These are phyloP conservation scores for Thripadectes ignobilis DNA, from an alignment of 2,797 vertebrate species.

Conservation along the genomic window DNA sequence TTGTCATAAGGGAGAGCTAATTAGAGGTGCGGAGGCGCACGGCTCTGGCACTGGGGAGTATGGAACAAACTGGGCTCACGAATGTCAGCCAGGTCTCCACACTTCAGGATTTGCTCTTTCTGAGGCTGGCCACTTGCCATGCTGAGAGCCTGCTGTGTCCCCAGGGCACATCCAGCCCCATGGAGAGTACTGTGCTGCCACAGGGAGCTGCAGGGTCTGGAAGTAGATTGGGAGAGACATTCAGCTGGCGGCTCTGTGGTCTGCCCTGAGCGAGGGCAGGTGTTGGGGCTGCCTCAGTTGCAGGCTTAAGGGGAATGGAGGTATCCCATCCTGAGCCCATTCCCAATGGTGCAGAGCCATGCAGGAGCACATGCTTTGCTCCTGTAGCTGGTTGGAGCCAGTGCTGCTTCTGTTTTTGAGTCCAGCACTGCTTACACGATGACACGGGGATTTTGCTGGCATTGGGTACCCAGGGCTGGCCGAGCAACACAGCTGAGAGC, in stretches of 20 bases:
- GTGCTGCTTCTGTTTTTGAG: neutral
- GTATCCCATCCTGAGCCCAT: neutral
- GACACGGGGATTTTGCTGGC: neutral
- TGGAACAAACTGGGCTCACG: neutral
- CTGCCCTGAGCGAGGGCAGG: neutral
- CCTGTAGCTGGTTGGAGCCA: rapidly evolving
- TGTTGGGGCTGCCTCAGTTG: rapidly evolving
- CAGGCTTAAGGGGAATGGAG: neutral
- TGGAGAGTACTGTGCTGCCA: neutral
- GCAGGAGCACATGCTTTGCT: neutral
- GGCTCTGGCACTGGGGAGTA: neutral
- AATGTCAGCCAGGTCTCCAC: neutral
- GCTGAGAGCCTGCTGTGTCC: neutral
- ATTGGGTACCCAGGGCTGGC: neutral
- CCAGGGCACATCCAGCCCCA: neutral
- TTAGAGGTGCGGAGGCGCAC: rapidly evolving
- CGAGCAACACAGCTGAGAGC: neutral
- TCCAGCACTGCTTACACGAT: neutral
- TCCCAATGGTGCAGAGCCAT: neutral
- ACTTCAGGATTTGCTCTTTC: neutral
- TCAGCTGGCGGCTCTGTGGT: rapidly evolving
- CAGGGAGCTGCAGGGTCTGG: neutral
- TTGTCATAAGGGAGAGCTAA: slow-evolving; percentile 54
- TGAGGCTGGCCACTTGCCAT: rapidly evolving
- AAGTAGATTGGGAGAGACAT: neutral